A percentile compares a stretch with the other conserved stretches of the same genome.
Evolutionary conservation across 2,888 invertebrate genomes (phyloP).

Genomic region (Cephalotes varians): DNA sequence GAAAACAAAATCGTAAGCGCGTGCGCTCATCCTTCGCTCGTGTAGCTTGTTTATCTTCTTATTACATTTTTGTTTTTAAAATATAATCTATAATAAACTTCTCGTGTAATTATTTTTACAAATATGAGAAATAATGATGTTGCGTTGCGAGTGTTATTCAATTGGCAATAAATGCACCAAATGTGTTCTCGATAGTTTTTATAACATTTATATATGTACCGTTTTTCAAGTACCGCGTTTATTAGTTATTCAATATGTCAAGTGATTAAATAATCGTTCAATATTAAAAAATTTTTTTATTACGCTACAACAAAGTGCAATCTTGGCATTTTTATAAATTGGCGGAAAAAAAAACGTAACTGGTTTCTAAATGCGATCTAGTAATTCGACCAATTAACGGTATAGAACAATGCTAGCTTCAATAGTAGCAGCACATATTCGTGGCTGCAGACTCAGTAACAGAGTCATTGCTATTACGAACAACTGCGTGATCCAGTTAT

Average conservation of each 20-base stretch:
- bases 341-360: background rate
- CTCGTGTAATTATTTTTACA: background rate
- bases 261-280: background rate
- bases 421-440: background rate
- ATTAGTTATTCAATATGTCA: background rate
- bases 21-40: no score
- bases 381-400: background rate
- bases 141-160: no score
- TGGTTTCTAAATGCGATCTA: background rate
- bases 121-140: background rate
- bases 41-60: background rate
- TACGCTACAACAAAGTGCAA: background rate
- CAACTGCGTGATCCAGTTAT: constrained; percentile 42
- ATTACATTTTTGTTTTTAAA: background rate
- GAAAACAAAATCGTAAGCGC: background rate
- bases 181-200: background rate
- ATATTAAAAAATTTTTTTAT: background rate
- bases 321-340: background rate
- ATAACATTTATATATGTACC: background rate
- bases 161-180: background rate
- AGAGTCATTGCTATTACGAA: constrained; percentile 22
- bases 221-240: background rate
- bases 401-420: background rate
- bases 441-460: background rate
- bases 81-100: background rate